phyloP scores from a whole-genome alignment of 2,113 vertebrate genomes.

The Patagioenas fasciata region DNA sequence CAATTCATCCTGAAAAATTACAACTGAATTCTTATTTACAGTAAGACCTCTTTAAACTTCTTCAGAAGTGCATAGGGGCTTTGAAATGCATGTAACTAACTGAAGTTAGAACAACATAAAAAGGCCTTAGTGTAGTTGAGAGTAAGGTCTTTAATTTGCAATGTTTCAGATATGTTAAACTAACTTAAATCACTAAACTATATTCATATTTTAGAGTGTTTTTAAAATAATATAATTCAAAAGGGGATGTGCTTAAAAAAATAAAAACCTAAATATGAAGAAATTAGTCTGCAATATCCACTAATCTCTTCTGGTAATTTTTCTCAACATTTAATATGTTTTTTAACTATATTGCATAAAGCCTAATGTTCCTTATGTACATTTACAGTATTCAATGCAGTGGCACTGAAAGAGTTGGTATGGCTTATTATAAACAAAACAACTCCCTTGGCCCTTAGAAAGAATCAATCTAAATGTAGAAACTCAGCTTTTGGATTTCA shows the following conservation, averaged over 20 bases:
- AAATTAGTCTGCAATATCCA: neutral
- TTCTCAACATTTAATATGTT: neutral
- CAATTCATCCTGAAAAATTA: neutral
- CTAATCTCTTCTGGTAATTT: neutral
- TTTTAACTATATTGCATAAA: constrained; percentile 28
- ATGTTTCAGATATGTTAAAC: neutral
- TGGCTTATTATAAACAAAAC: neutral
- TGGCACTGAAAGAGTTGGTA: neutral
- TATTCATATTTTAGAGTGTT: neutral
- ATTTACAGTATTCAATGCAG: neutral
- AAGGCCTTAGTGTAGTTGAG: neutral
- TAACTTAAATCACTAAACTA: neutral
- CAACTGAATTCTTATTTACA: neutral
- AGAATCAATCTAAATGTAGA: neutral
- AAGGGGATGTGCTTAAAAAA: neutral
- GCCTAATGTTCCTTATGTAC: neutral
- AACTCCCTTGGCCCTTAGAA: neutral
- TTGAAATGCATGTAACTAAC: neutral
- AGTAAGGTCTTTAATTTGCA: neutral
- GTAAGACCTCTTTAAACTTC: neutral
- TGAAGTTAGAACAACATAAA: neutral
- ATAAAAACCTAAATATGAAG: neutral
- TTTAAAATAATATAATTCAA: neutral
- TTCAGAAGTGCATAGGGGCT: neutral
- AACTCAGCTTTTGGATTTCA: neutral